phyloP scores from a whole-genome alignment of 2,888 invertebrate species.

The Caenorhabditis doughertyi region DNA sequence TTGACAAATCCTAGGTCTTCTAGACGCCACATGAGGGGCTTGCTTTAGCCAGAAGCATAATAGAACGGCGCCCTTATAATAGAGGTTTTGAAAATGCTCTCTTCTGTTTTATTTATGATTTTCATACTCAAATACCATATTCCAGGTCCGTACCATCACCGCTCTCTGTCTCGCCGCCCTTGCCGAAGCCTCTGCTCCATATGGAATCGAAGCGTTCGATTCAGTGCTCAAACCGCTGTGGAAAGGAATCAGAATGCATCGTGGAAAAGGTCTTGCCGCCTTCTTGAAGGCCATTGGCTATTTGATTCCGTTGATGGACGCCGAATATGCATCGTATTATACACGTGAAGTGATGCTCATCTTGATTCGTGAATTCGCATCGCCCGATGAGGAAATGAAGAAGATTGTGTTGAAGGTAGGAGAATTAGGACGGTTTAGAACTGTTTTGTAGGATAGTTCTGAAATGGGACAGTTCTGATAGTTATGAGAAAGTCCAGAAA shows the following conservation, averaged over 20 bases:
- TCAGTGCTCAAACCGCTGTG: constrained; percentile 98
- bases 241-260: constrained; percentile 93
- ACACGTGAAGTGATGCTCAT: constrained; percentile 99
- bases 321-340: constrained; percentile 98
- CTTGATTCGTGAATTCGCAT: constrained; percentile 98
- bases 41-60: too few species aligned
- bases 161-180: constrained; percentile 97
- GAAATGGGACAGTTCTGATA: not conserved
- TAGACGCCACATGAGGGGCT: too few species aligned
- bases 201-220: constrained; percentile 99
- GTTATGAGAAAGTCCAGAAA: too few species aligned
- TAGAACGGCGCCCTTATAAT: too few species aligned
- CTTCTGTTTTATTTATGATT: not conserved
- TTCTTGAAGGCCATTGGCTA: constrained; percentile 99
- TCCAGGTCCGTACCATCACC: constrained; percentile 91
- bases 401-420: constrained; percentile 97
- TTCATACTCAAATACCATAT: too few species aligned
- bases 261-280: constrained; percentile 95
- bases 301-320: constrained; percentile 98
- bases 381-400: constrained; percentile 99
- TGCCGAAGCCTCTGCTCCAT: constrained; percentile 98
- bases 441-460: not conserved
- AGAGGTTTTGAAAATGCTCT: too few species aligned
- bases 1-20: too few species aligned
- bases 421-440: not conserved